These are phyloP conservation scores for Tetheella fluctuosa DNA, from an alignment of 2,888 invertebrate genomes.

Conservation along the genomic window DNA sequence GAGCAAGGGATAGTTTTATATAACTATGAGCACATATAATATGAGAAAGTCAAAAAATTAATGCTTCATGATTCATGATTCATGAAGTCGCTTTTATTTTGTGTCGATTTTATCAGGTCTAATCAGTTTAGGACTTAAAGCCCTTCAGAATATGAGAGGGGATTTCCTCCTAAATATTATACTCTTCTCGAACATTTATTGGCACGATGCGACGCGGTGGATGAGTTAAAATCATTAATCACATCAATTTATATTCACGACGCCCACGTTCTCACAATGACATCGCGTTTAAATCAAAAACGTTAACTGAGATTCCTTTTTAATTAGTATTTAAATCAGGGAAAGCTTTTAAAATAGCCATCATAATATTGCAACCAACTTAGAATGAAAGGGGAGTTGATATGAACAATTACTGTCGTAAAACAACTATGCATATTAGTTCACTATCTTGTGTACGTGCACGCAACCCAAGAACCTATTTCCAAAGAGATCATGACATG, in stretches of 20 bases:
- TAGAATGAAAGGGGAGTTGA: not conserved
- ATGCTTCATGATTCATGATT: too few species aligned
- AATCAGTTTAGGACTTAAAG: constrained; percentile 36
- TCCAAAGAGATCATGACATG: not conserved
- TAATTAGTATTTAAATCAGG: constrained; percentile 27
- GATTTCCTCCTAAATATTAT: constrained; percentile 30
- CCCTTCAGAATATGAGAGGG: constrained; percentile 28
- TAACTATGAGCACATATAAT: not conserved
- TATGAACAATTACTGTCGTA: not conserved
- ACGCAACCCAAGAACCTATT: not conserved
- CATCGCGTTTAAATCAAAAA: constrained; percentile 38
- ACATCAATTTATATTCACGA: constrained; percentile 44
- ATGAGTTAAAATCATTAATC: constrained; percentile 44
- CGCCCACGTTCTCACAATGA: constrained; percentile 34
- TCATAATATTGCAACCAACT: constrained; percentile 20
- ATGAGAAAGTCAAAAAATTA: not conserved
- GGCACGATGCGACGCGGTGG: constrained; percentile 32
- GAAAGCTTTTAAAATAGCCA: constrained; percentile 28
- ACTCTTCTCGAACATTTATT: constrained; percentile 34
- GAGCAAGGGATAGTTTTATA: not conserved
- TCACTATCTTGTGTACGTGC: not conserved
- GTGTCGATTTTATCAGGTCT: constrained; percentile 21
- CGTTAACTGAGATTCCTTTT: constrained; percentile 35
- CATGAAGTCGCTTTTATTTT: constrained; percentile 19
- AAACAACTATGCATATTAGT: not conserved